Percentiles rank a stretch among this genome's conserved stretches.
phyloP scores from a whole-genome alignment of 2,888 invertebrate genomes.

The Megalurothrips usitatus region DNA sequence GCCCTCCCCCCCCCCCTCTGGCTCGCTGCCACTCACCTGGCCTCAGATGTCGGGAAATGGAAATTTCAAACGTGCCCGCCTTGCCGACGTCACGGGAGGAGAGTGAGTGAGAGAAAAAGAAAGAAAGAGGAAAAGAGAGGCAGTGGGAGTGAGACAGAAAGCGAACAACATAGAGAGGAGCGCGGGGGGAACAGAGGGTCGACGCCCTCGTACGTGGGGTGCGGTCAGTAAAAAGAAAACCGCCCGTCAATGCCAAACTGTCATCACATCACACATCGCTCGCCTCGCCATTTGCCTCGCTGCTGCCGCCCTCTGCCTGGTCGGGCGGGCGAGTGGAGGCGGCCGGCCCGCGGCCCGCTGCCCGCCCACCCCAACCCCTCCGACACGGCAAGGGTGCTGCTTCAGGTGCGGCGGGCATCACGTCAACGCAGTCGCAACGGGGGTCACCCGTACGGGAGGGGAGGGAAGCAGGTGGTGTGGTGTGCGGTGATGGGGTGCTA shows the following conservation, averaged over 20 bases:
- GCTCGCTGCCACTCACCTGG: background rate
- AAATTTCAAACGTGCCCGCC: background rate
- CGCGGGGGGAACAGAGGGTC: background rate
- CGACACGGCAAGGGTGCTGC: no score
- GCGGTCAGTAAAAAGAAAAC: no score
- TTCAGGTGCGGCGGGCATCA: no score
- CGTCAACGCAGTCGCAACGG: no score
- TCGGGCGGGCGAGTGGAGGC: background rate
- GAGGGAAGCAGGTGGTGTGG: no score
- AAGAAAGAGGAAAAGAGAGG: conserved; percentile 28
- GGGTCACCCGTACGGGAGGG: no score
- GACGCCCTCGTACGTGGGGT: no score
- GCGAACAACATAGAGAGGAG: conserved; percentile 24
- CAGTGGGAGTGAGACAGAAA: conserved; percentile 20
- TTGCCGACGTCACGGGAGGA: background rate
- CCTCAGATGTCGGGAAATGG: background rate
- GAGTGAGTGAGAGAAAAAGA: conserved; percentile 32
- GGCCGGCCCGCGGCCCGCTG: background rate
- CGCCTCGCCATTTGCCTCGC: background rate
- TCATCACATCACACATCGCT: background rate
- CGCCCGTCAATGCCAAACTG: no score
- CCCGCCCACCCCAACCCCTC: no score
- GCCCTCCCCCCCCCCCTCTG: background rate
- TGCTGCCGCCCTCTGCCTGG: background rate
- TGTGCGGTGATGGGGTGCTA: no score